phyloP scores from a whole-genome alignment of 1,140 invertebrate genomes.

The Epicauta chinensis region DNA sequence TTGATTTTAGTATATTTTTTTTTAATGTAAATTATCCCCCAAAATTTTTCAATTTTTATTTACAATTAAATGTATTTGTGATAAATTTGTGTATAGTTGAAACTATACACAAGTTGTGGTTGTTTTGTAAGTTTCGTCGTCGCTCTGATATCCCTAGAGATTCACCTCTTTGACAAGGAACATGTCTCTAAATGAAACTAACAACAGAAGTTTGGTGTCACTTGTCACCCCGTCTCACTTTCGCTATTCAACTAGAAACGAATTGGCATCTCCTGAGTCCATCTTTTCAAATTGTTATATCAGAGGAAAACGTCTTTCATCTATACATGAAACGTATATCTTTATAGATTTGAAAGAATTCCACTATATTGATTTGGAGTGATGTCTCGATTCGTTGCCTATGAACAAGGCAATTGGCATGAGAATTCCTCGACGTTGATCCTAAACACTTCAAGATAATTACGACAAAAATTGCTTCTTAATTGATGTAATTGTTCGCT shows the following conservation, averaged over 20 bases:
- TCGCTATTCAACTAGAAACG: slow-evolving; percentile 21
- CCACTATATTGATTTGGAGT: too few relatives aligned
- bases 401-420: slow-evolving; percentile 32
- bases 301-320: slow-evolving; percentile 9
- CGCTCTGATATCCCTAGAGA: slow-evolving; percentile 24
- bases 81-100: slow-evolving; percentile 2
- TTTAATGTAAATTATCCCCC: too few relatives aligned
- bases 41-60: too few relatives aligned
- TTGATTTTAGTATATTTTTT: too few relatives aligned
- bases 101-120: slow-evolving; percentile 8
- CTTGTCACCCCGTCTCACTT: slow-evolving; percentile 31
- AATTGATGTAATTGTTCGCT: too few relatives aligned
- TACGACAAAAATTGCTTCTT: too few relatives aligned
- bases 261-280: slow-evolving; percentile 22
- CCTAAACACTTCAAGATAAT: too few relatives aligned
- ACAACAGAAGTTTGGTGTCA: slow-evolving; percentile 33
- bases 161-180: slow-evolving; percentile 31
- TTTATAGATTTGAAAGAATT: too few relatives aligned
- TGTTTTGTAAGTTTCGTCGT: slow-evolving; percentile 5
- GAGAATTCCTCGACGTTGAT: too few relatives aligned
- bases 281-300: slow-evolving; percentile 17
- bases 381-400: slow-evolving; percentile 6
- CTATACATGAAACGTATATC: too few relatives aligned
- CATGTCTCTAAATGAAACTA: slow-evolving; percentile 33
- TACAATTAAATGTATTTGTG: not conserved